Evolutionary conservation across 2,113 vertebrate genomes (phyloP), one percentile per base, ranked within the genome.

Genomic region (Gymnogyps californianus): DNA sequence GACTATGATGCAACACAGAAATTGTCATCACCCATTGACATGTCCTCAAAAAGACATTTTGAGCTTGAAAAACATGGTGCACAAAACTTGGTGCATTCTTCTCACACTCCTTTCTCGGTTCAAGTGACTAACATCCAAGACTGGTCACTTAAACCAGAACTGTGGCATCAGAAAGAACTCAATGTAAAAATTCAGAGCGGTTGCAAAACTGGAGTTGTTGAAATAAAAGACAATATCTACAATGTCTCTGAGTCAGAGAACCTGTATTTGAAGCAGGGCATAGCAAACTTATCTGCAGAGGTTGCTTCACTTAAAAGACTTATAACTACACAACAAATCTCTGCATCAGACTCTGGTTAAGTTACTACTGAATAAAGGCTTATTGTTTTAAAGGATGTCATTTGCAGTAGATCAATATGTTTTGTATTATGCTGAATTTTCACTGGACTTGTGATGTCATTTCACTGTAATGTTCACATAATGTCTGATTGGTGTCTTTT

Each of bases 51-150:
- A 96, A 98, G 98, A 89, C 98, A 98, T 83, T 98, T 97, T 77
- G 98, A 97, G 80, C 97, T 97, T 25, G 96, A 98, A 89, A 98
- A 98, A 97, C 98, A 98, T 4, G 38, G 67, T 61, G 81, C 96
- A 13, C 98, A 98, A 9, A 98, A 95, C 32, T 77, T 97, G 95
- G 96, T 97, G 31, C 99, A 98, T 96, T 92, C 98, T 69, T 93
- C 99, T 83, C 98, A 97, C 71, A 98, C 99, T 95, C 99, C 99
- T 64, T 98, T 99, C 96, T 99, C 99, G 0, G 97, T 99, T 91
- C 99, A 99, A 89, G 99, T 99, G 93, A 98, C 97, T 71, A 98
- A 98, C 90, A 99, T 99, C 94, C 99, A 99, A 72, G 98, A 99
- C 96, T 99, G 99, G 99, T 98, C 97, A 75, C 98, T 99, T n/a